Evolutionary conservation across 2,888 invertebrate species (phyloP).

Genomic region (Drosophila nr. medialis): DNA sequence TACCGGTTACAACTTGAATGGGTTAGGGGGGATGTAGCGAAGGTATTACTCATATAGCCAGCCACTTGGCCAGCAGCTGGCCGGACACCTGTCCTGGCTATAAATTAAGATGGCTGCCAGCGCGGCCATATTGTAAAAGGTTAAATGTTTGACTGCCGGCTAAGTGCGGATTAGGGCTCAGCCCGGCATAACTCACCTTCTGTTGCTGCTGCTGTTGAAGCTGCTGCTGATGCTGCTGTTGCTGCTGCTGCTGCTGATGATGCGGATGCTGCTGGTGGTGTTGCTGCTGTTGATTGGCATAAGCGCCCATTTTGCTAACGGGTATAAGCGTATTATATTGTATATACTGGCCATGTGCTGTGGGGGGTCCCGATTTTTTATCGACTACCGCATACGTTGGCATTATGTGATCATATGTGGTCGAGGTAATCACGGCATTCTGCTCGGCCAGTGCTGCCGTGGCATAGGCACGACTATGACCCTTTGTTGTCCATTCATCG

Average conservation of each 20-base stretch:
- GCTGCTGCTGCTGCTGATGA: slow-evolving; percentile 70
- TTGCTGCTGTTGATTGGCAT: slow-evolving; percentile 80
- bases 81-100: slow-evolving; percentile 50
- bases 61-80: slow-evolving; percentile 29
- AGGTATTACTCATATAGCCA: background rate
- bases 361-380: slow-evolving; percentile 80
- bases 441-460: slow-evolving; percentile 85
- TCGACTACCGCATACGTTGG: slow-evolving; percentile 84
- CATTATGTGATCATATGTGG: slow-evolving; percentile 83
- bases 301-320: slow-evolving; percentile 83
- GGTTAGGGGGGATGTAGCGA: background rate
- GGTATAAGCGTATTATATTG: slow-evolving; percentile 85
- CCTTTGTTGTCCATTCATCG: slow-evolving; percentile 85
- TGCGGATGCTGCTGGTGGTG: slow-evolving; percentile 72
- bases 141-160: slow-evolving; percentile 71
- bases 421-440: slow-evolving; percentile 83
- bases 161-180: slow-evolving; percentile 73
- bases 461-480: slow-evolving; percentile 83
- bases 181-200: slow-evolving; percentile 74
- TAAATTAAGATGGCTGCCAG: slow-evolving; percentile 63
- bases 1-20: slow-evolving; percentile 2
- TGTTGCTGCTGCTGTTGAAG: slow-evolving; percentile 67
- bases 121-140: slow-evolving; percentile 74
- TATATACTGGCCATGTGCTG: slow-evolving; percentile 82
- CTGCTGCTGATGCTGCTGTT: slow-evolving; percentile 66